Percentiles rank a stretch among this genome's conserved stretches.
phyloP scores from a whole-genome alignment of 2,113 vertebrate species.

The Tupaia chinensis region DNA sequence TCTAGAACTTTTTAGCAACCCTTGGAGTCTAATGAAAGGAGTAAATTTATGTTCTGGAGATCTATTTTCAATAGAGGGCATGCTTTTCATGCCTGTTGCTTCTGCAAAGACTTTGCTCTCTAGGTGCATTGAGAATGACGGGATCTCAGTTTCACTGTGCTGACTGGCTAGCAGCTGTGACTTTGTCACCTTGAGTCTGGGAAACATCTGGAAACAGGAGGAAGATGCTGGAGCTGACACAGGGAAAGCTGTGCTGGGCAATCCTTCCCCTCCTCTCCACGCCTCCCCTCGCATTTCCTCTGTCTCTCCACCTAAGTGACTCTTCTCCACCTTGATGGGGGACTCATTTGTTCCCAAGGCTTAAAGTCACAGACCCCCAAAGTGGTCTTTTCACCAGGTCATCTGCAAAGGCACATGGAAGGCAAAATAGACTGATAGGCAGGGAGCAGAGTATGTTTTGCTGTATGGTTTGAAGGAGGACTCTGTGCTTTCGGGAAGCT shows the following conservation, averaged over 20 bases:
- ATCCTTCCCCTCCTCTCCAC: not conserved
- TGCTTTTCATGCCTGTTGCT: not conserved
- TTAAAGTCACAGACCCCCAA: conserved; percentile 67
- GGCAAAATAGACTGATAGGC: conserved; percentile 78
- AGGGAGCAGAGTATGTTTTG: conserved; percentile 73
- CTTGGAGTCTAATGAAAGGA: not conserved
- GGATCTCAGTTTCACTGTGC: not conserved
- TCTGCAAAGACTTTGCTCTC: not conserved
- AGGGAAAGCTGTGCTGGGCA: not conserved
- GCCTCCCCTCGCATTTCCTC: not conserved
- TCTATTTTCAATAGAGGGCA: not conserved
- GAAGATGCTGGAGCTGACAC: accelerated
- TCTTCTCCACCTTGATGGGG: not conserved
- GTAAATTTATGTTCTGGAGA: not conserved
- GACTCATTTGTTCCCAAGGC: conserved; percentile 20
- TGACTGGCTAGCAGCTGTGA: not conserved
- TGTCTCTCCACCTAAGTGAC: not conserved
- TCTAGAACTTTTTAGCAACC: not conserved
- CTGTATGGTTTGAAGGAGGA: conserved; percentile 62
- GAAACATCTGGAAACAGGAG: not conserved
- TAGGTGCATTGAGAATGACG: not conserved
- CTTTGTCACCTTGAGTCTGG: not conserved
- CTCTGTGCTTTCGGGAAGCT: not conserved
- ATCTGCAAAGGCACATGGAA: conserved; percentile 74
- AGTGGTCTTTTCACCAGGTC: conserved; percentile 71